Evolutionary conservation across 2,797 vertebrate species (phyloP).

Genomic region (Microtus agrestis): DNA sequence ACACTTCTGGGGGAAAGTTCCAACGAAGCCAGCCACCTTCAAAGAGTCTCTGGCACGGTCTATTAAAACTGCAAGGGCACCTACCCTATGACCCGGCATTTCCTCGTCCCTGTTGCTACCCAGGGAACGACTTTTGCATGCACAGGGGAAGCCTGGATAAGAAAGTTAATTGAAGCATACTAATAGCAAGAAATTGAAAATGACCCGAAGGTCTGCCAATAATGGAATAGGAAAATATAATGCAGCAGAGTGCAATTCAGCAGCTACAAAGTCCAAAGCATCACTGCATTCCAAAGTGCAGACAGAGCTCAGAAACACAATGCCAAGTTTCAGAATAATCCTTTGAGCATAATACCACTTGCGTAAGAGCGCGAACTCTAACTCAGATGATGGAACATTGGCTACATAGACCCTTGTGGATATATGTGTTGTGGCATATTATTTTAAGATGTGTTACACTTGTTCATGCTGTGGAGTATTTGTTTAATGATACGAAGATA

Average conservation of each 20-base stretch:
- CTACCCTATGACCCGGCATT: not conserved
- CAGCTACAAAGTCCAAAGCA: not conserved
- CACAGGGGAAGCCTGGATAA: slow-evolving; percentile 24
- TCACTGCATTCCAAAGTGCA: not conserved
- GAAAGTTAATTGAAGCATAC: slow-evolving; percentile 57
- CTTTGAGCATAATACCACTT: not conserved
- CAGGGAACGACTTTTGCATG: slow-evolving; percentile 27
- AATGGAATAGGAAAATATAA: slow-evolving; percentile 60
- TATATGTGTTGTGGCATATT: not conserved
- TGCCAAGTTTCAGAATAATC: slow-evolving; percentile 32
- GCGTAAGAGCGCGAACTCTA: not conserved
- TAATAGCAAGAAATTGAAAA: slow-evolving; percentile 64
- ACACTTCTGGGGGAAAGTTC: not conserved
- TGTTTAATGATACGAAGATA: not conserved
- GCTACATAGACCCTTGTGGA: too few relatives aligned
- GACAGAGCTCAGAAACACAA: slow-evolving; percentile 16
- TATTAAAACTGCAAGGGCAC: slow-evolving; percentile 38
- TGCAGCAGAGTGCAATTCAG: slow-evolving; percentile 40
- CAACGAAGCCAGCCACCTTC: not conserved
- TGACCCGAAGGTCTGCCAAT: slow-evolving; percentile 44
- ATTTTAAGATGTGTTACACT: not conserved
- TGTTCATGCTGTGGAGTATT: not conserved
- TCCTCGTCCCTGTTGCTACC: not conserved
- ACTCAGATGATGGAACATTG: not conserved
- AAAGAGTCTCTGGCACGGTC: not conserved